Evolutionary conservation across 92 coral and sea anemone species (phyloP).

Genomic region (Palythoa heliodiscus): DNA sequence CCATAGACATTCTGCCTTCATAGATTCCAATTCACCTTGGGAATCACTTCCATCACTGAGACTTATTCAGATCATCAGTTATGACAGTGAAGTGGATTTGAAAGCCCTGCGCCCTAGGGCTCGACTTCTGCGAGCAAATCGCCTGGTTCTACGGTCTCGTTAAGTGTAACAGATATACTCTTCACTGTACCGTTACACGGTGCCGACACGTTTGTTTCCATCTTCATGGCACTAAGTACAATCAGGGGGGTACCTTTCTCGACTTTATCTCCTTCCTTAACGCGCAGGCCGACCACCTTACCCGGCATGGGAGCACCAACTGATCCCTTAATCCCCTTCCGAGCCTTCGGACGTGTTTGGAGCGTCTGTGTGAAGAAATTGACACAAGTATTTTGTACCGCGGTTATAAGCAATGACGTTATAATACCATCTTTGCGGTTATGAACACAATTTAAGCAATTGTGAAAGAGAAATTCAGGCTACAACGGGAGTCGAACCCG

Average conservation of each 20-base stretch:
- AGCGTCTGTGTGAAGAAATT: slow-evolving; percentile 61
- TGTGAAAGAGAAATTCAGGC: too few relatives aligned
- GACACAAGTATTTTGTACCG: neutral
- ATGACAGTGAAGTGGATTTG: neutral
- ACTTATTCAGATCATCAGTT: too few relatives aligned
- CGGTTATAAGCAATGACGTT: too few relatives aligned
- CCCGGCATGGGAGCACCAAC: slow-evolving; percentile 99
- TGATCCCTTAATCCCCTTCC: slow-evolving; percentile 88
- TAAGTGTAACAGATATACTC: slow-evolving; percentile 68
- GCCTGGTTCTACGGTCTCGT: slow-evolving; percentile 79
- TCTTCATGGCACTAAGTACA: slow-evolving; percentile 99
- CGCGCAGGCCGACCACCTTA: slow-evolving; percentile 92
- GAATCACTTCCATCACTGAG: neutral
- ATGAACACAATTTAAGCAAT: too few relatives aligned
- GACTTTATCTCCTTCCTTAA: slow-evolving; percentile 90
- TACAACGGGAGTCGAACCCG: too few relatives aligned
- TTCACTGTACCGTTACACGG: slow-evolving; percentile 90
- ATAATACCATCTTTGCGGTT: too few relatives aligned
- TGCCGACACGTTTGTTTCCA: slow-evolving; percentile 96
- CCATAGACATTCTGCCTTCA: too few relatives aligned
- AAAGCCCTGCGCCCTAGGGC: slow-evolving; percentile 31
- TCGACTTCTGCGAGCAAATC: slow-evolving; percentile 87
- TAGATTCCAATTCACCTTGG: neutral
- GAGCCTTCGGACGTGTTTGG: slow-evolving; percentile 86
- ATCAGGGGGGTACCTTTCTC: slow-evolving; percentile 91